Base-by-base conservation (phyloP, 2,797 vertebrate genomes). In the Enteromius anoplus region DNA sequence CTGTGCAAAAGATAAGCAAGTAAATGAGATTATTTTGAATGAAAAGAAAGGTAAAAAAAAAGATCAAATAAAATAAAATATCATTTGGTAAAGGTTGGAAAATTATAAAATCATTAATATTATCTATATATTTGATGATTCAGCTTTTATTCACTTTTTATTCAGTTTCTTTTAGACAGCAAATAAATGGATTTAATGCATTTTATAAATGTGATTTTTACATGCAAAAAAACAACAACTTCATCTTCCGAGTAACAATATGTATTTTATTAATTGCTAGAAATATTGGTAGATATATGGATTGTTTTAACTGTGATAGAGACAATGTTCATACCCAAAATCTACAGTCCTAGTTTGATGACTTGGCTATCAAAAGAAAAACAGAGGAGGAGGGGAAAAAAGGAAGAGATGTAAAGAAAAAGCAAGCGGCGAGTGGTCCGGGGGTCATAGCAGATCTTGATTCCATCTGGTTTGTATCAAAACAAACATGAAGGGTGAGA, bases 391-490 rank as follows among this genome's bases (percentile, higher is more conserved):
- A 51, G 76, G 17, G 8, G 5, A 5, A 11, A 45, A 47, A 21
- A 17, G 10, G 5, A 47, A 69, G 17, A 45, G 47, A 68, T 60
- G 51, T 26, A 58, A 80, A 84, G 60, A 32, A 68, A 69, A 66
- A 75, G 29, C 47, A 42, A 66, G 9, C 2, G 7, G 5, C 1
- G 10, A 75, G 34, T 66, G 7, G 81, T 53, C 32, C 34, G 23
- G 49, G 62, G 81, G 62, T 68, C 49, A 45, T 11, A 58, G 47
- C 75, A 76, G 34, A 75, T 68, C 72, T 85, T 80, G 58, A 88
- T 90, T 86, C 85, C 53, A 47, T 42, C 60, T 66, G 90, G 88
- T 91, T 86, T 40, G 79, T 73, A 82, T 85, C 85, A 65, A 85
- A 89, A 84, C 60, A 78, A 85, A 83, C 82, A 80, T 85, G 85